These are phyloP conservation scores for Engystomops pustulosus DNA, from an alignment of 2,113 vertebrate species.

Conservation along the genomic window DNA sequence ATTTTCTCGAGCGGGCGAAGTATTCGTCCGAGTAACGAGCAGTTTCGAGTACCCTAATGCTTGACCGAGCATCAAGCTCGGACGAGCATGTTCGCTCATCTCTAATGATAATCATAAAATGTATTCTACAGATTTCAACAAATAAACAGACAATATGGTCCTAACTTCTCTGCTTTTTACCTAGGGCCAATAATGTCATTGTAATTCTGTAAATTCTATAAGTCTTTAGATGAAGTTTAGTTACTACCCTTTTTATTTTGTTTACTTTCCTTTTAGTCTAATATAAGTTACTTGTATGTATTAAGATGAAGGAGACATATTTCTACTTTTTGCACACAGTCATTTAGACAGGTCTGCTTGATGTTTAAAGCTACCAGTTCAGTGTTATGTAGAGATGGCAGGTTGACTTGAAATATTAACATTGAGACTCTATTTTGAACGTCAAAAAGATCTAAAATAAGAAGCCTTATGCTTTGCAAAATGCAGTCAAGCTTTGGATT, in stretches of 20 bases:
- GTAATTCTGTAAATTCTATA: too few species aligned
- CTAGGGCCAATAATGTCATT: too few species aligned
- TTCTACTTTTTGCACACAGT: background rate
- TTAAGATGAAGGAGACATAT: background rate
- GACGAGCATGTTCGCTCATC: too few species aligned
- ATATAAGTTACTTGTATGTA: background rate
- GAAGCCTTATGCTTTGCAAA: constrained; percentile 7
- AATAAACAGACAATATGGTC: too few species aligned
- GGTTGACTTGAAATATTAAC: constrained; percentile 10
- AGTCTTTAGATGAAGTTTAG: background rate
- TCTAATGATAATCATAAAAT: too few species aligned
- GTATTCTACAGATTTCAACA: too few species aligned
- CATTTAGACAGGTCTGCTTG: background rate
- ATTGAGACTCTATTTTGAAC: background rate
- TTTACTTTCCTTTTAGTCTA: background rate
- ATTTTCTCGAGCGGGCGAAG: too few species aligned
- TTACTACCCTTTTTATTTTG: background rate
- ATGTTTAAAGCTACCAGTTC: background rate
- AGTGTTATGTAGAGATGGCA: background rate
- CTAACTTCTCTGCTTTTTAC: too few species aligned
- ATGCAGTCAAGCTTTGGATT: background rate
- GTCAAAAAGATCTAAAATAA: constrained; percentile 12
- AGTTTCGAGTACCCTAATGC: too few species aligned
- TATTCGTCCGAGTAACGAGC: too few species aligned
- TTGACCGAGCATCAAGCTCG: too few species aligned